A percentile compares a stretch with the other conserved stretches of the same genome.
Conservation (phyloP, 2,888 invertebrate genomes). For the Tachina fera region DNA sequence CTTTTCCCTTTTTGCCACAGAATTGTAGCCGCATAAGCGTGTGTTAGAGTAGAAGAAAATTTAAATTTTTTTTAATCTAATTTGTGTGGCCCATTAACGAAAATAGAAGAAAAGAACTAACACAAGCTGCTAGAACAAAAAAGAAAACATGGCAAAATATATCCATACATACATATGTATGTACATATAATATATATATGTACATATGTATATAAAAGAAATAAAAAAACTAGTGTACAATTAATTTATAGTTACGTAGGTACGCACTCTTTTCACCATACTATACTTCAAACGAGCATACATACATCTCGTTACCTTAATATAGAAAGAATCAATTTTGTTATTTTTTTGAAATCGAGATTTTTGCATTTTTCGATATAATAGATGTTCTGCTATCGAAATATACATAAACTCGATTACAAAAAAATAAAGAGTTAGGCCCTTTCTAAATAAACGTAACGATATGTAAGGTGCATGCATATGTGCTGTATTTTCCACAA, state of each 20-base stretch:
- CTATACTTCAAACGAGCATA: background rate
- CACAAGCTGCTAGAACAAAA: slow-evolving; percentile 27
- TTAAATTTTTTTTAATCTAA: slow-evolving; percentile 8
- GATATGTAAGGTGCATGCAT: background rate
- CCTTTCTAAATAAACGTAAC: too few species aligned
- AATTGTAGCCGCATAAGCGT: slow-evolving; percentile 22
- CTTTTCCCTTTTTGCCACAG: background rate
- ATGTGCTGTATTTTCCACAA: background rate
- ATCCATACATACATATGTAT: background rate
- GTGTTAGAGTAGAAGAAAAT: slow-evolving; percentile 13
- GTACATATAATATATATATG: too few species aligned
- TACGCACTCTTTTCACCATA: slow-evolving; percentile 43
- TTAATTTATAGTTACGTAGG: slow-evolving; percentile 54
- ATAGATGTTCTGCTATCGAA: too few species aligned
- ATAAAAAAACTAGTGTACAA: slow-evolving; percentile 31
- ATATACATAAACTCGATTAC: too few species aligned
- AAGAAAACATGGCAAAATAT: slow-evolving; percentile 34
- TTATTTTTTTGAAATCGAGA: too few species aligned
- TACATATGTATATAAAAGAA: background rate
- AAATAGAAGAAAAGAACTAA: slow-evolving; percentile 23
- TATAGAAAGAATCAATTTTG: too few species aligned
- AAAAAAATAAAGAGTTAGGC: too few species aligned
- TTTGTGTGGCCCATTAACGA: slow-evolving; percentile 38
- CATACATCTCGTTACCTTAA: too few species aligned
- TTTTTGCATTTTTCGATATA: too few species aligned